Percentiles rank a stretch among this genome's conserved stretches.
phyloP scores from a whole-genome alignment of 2,888 invertebrate species.

The Eupeodes latifasciatus region DNA sequence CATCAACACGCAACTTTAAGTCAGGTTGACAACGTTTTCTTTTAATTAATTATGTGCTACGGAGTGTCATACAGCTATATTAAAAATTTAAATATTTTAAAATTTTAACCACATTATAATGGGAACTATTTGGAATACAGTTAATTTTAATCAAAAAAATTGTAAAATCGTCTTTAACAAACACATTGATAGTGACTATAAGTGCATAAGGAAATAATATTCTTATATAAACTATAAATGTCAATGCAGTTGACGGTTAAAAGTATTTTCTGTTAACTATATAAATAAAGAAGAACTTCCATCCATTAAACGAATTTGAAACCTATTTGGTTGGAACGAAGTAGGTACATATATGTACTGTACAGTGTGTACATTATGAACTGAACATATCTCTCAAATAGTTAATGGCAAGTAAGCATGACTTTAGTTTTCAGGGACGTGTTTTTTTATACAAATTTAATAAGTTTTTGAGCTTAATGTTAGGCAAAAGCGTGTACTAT shows the following conservation, averaged over 20 bases:
- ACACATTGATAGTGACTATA: no score
- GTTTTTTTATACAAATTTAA: not conserved
- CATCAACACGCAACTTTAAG: slow-evolving; percentile 19
- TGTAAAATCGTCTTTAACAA: no score
- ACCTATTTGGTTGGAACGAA: slow-evolving; percentile 39
- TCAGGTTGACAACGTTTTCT: not conserved
- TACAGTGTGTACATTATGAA: not conserved
- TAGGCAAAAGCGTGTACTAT: no score
- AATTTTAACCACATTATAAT: no score
- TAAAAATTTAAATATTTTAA: no score
- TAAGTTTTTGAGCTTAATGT: not conserved
- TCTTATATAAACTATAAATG: no score
- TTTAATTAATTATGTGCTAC: not conserved
- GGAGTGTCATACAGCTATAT: no score
- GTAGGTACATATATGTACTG: not conserved
- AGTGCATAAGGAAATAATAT: no score
- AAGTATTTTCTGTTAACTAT: not conserved
- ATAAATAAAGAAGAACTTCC: not conserved
- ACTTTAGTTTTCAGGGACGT: slow-evolving; percentile 29
- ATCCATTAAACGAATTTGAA: slow-evolving; percentile 26
- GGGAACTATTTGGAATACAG: no score
- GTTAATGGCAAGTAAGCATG: slow-evolving; percentile 19
- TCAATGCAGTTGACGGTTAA: no score
- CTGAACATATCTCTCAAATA: slow-evolving; percentile 33
- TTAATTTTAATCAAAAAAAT: no score